Percentiles rank a stretch among this genome's conserved stretches.
These are phyloP conservation scores for Melanerpes formicivorus DNA, from an alignment of 2,113 vertebrate species.

Conservation along the genomic window DNA sequence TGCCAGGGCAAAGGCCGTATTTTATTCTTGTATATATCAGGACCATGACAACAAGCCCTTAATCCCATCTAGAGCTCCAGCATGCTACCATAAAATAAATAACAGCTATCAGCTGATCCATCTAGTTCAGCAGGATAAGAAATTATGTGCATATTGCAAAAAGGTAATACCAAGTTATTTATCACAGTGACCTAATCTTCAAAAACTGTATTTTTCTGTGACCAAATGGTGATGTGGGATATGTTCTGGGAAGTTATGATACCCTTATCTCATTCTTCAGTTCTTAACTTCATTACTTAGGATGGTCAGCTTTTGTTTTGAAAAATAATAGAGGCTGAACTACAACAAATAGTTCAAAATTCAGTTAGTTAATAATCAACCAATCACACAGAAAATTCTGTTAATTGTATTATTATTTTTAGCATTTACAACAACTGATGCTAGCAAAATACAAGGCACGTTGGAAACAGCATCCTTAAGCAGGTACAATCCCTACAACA, in stretches of 20 bases:
- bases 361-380: background rate
- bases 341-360: background rate
- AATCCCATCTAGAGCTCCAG: constrained; percentile 32
- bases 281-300: background rate
- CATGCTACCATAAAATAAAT: constrained; percentile 43
- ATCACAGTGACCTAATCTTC: constrained; percentile 9
- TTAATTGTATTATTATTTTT: background rate
- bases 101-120: constrained; percentile 43
- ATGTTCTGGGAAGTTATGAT: background rate
- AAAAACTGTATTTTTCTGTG: constrained; percentile 3
- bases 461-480: background rate
- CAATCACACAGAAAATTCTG: background rate
- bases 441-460: background rate
- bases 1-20: constrained; percentile 40
- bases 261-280: background rate
- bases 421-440: background rate
- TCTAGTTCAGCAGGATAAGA: constrained; percentile 12
- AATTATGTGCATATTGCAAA: constrained; percentile 28
- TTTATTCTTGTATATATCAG: constrained; percentile 48
- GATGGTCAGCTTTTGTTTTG: background rate
- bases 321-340: background rate
- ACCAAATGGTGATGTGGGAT: background rate
- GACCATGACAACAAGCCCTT: constrained; percentile 55
- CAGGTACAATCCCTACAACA: background rate
- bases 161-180: constrained; percentile 25